Evolutionary conservation across 2,797 vertebrate species (phyloP), one percentile per base, ranked within the genome.

Genomic region (Sebastes nivosus): DNA sequence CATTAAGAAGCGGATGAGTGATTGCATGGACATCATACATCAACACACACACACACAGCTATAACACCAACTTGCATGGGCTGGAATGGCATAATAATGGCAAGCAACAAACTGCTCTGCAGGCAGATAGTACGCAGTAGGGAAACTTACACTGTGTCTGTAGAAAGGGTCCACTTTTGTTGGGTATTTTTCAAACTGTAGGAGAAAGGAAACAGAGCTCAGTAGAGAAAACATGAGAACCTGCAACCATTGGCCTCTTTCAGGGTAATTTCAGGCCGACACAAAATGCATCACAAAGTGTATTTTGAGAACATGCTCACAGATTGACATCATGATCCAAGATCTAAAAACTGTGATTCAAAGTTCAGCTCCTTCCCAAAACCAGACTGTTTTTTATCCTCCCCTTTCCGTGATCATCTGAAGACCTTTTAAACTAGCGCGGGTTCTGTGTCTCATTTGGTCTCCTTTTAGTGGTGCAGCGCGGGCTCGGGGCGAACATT

Each of bases 121-220:
- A 89, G 77, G 65, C 72, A 79, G 61, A 81, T 3, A 68, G 61
- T 12, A 74, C 6, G 22, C 80, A 72, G 81, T 61, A 73, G 65
- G 73, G 24, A 83, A 94, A 99, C 98, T 98, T 97, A 99, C 98
- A 93, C 97, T 99, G 97, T 99, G 98, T 95, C 98, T 97, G 96
- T 99, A 99, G 97, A 99, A 99, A 88, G 97, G 97, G 95, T 99
- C 98, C 88, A 99, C 97, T 97, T 99, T 99, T 94, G 97, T 97
- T 92, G 98, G 98, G 94, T 97, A 99, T 97, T 99, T 99, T 89
- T 99, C 98, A 97, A 99, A 99, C 98, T 99, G 97, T 87, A 96
- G 87, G 81, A 92, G 85, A 91, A 90, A 94, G 8, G 58, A 94
- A 77, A 93, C 79, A 91, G 50, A 86, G 68, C 67, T 84, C 70